phyloP scores from a whole-genome alignment of 2,888 invertebrate species.

The Cerceris rybyensis region DNA sequence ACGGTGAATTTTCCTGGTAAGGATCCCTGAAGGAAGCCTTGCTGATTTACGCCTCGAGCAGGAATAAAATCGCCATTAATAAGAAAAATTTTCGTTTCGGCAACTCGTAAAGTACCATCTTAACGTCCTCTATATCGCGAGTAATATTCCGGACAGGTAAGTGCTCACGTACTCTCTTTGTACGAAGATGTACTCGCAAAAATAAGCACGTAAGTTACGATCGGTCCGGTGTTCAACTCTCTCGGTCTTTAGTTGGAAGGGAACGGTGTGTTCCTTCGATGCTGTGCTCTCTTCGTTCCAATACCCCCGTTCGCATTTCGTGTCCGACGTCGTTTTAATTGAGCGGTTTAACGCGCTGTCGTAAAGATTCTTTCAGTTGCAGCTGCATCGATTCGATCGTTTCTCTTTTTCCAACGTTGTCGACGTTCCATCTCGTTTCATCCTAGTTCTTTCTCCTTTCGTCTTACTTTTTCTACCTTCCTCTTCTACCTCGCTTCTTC shows the following conservation, averaged over 20 bases:
- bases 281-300: conserved; percentile 19
- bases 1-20: conserved; percentile 48
- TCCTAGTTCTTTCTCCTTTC: too few species aligned
- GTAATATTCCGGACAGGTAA: conserved; percentile 56
- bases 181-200: conserved; percentile 51
- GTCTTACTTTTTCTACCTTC: background rate
- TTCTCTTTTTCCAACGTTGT: conserved; percentile 6
- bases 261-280: too few species aligned
- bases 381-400: conserved; percentile 53
- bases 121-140: conserved; percentile 60
- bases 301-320: conserved; percentile 25
- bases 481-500: background rate
- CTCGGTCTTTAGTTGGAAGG: background rate
- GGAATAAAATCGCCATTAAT: conserved; percentile 59
- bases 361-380: conserved; percentile 61
- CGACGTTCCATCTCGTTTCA: too few species aligned
- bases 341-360: conserved; percentile 65
- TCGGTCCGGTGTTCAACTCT: conserved; percentile 22
- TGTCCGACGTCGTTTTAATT: conserved; percentile 59
- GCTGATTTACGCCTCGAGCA: conserved; percentile 44
- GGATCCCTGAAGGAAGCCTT: conserved; percentile 10
- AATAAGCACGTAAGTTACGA: conserved; percentile 65
- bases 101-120: conserved; percentile 61
- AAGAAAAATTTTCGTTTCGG: conserved; percentile 56
- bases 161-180: conserved; percentile 35